These are phyloP conservation scores for Ancistrus triradiatus DNA, from an alignment of 2,113 vertebrate species.

Conservation along the genomic window DNA sequence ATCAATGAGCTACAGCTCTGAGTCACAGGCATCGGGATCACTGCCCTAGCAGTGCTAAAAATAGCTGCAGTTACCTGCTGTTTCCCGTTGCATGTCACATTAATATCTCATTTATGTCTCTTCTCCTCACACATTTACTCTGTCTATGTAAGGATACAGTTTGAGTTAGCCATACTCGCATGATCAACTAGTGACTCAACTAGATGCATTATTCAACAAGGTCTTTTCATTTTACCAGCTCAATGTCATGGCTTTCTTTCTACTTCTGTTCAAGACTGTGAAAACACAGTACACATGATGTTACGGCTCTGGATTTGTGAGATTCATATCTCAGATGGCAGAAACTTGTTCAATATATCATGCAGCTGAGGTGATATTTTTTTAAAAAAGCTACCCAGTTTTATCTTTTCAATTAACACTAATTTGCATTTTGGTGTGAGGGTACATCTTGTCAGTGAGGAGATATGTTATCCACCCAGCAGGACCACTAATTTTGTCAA, in stretches of 20 bases:
- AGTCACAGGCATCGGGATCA: conserved; percentile 58
- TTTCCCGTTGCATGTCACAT: conserved; percentile 54
- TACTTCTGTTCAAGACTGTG: neutral
- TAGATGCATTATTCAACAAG: neutral
- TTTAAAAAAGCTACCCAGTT: too few relatives aligned
- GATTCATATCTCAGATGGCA: neutral
- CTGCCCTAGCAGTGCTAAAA: conserved; percentile 64
- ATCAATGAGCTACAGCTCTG: conserved; percentile 53
- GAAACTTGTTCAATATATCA: conserved; percentile 1
- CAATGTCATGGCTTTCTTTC: neutral
- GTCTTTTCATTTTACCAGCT: neutral
- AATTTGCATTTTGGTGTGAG: too few relatives aligned
- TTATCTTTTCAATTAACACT: too few relatives aligned
- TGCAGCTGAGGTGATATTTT: conserved; percentile 13
- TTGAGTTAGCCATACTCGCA: conserved; percentile 55
- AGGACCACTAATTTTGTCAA: too few relatives aligned
- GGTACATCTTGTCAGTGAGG: too few relatives aligned
- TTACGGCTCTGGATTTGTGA: neutral
- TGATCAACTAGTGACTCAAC: neutral
- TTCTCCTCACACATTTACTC: conserved; percentile 51
- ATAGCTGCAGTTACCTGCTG: conserved; percentile 68
- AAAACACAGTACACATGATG: neutral
- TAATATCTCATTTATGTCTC: conserved; percentile 67
- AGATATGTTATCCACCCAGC: too few relatives aligned
- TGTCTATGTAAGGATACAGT: conserved; percentile 60